phyloP scores from a whole-genome alignment of 2,113 vertebrate genomes.

The Nanorana parkeri region DNA sequence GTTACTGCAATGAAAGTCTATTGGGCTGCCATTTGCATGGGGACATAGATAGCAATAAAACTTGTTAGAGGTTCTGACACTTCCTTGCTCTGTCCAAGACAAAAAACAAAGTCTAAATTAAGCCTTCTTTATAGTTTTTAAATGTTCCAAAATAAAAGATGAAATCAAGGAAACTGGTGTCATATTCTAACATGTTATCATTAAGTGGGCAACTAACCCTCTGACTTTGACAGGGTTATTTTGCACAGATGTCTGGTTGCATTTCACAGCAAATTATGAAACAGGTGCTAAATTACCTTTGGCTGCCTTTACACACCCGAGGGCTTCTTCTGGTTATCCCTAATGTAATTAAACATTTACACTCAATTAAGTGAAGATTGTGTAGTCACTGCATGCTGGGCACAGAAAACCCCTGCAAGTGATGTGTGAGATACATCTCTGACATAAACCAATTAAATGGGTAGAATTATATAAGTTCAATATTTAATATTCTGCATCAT shows the following conservation, averaged over 20 bases:
- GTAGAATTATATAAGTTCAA: not conserved
- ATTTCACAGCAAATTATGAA: slow-evolving; percentile 60
- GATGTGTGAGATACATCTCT: slow-evolving; percentile 3
- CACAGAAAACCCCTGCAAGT: slow-evolving; percentile 42
- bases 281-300: slow-evolving; percentile 66
- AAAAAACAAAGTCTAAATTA: too few species aligned
- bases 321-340: slow-evolving; percentile 60
- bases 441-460: not conserved
- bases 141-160: too few species aligned
- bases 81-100: too few species aligned
- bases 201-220: slow-evolving; percentile 19
- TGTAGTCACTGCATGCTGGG: slow-evolving; percentile 43
- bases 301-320: slow-evolving; percentile 59
- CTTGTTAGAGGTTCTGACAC: too few species aligned
- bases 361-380: slow-evolving; percentile 63
- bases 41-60: too few species aligned
- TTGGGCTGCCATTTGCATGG: too few species aligned
- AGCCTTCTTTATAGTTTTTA: too few species aligned
- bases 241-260: slow-evolving; percentile 64
- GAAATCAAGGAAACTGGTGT: too few species aligned
- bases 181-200: not conserved
- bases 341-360: slow-evolving; percentile 67
- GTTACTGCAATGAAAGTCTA: too few species aligned
- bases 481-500: not conserved
- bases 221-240: slow-evolving; percentile 61